Percentiles rank a stretch among this genome's conserved stretches.
phyloP scores from a whole-genome alignment of 2,113 vertebrate genomes.

The Tragulus kanchil region DNA sequence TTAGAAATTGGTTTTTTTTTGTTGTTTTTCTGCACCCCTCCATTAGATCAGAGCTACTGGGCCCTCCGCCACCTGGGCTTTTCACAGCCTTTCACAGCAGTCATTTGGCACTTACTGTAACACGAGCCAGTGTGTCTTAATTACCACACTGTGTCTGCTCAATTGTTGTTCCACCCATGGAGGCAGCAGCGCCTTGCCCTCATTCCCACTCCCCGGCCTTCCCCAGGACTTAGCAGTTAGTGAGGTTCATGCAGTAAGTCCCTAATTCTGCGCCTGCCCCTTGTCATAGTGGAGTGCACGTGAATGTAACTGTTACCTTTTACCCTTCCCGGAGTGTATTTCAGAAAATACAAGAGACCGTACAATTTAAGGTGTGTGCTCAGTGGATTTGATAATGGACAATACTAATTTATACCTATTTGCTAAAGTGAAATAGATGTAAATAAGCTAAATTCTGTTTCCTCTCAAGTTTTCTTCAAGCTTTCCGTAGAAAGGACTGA shows the following conservation, averaged over 20 bases:
- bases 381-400: not conserved
- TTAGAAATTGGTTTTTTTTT: no score
- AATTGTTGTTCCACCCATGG: not conserved
- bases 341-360: not conserved
- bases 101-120: not conserved
- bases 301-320: slow-evolving; percentile 9
- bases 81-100: not conserved
- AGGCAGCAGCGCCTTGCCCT: not conserved
- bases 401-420: not conserved
- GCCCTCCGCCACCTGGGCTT: not conserved
- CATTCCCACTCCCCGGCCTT: not conserved
- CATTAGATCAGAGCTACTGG: not conserved
- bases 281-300: not conserved
- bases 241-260: not conserved
- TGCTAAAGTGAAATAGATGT: not conserved
- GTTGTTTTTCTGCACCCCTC: no score
- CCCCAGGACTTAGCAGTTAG: not conserved
- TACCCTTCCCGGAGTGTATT: not conserved
- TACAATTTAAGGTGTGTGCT: not conserved
- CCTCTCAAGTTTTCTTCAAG: not conserved
- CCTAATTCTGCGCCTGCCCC: not conserved
- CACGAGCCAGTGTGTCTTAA: not conserved
- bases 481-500: not conserved
- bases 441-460: not conserved
- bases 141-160: not conserved